These are phyloP conservation scores for Brachypalpus laphriformis DNA, from an alignment of 2,888 invertebrate genomes.

Conservation along the genomic window DNA sequence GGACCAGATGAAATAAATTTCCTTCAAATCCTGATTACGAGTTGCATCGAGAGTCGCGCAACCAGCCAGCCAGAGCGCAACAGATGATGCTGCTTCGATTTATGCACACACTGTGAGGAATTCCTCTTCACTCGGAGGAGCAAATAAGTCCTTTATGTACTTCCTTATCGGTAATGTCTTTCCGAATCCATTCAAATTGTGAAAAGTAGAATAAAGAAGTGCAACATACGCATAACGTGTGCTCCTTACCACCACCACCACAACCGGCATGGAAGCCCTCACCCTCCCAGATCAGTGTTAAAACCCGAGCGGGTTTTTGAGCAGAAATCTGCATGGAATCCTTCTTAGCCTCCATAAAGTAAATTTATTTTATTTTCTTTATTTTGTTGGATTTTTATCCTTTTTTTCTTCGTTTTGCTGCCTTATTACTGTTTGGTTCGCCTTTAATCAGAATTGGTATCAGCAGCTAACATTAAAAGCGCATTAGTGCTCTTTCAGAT, in stretches of 20 bases:
- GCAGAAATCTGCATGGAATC: slow-evolving; percentile 39
- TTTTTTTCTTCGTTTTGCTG: slow-evolving; percentile 61
- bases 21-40: slow-evolving; percentile 73
- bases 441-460: slow-evolving; percentile 81
- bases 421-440: slow-evolving; percentile 74
- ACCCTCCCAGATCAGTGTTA: slow-evolving; percentile 26
- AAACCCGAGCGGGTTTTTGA: slow-evolving; percentile 36
- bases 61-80: not conserved
- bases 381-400: slow-evolving; percentile 17
- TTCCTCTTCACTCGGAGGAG: slow-evolving; percentile 37
- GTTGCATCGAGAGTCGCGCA: slow-evolving; percentile 38
- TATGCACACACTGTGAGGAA: slow-evolving; percentile 65
- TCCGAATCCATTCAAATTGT: slow-evolving; percentile 74
- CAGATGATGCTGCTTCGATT: slow-evolving; percentile 34
- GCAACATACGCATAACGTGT: slow-evolving; percentile 59
- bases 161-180: slow-evolving; percentile 74
- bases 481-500: slow-evolving; percentile 82
- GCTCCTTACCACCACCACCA: not conserved
- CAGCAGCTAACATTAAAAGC: slow-evolving; percentile 83
- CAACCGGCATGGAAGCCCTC: not conserved
- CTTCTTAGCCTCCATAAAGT: slow-evolving; percentile 65
- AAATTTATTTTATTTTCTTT: slow-evolving; percentile 56
- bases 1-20: slow-evolving; percentile 74
- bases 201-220: slow-evolving; percentile 74
- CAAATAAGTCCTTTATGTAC: slow-evolving; percentile 74